Base-by-base conservation (phyloP, 2,888 invertebrate species). In the Ernsta delagoae region DNA sequence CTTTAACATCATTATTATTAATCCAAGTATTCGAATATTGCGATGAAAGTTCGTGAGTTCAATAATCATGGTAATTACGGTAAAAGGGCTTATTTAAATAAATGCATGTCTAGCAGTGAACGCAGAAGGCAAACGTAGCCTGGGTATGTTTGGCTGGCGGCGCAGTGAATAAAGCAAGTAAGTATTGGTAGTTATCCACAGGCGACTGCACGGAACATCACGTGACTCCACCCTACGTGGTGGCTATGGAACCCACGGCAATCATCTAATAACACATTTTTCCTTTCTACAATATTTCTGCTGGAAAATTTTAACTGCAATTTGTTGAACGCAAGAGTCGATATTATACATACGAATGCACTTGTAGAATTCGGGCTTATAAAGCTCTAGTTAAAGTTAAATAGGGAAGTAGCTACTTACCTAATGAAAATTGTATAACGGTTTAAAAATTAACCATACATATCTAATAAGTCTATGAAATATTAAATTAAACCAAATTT, bases 131-230 rank as follows among this genome's bases (percentile, higher is more conserved):
- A 69, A 57, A 71, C 70, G 41, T 41, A 66, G 71, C 34, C 39
- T n/a, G 62, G 50, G 67, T 70, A 71, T 70, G 84, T 83, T 83
- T 85, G 77, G 73, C 84, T 81, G 82, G 83, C 76, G 82, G 57
- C n/a, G 79, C 77, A 82, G 83, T 60, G 61, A 70, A 72, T 71
- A 75, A 73, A 53, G 41, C 59, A 59, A 53, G 65, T 53, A 73
- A 50, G 65, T 53, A 73, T 86, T 85, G 85, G 84, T 84, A 84
- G 84, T 85, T 86, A 85, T 86, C 87, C 85, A 80, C 79, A 78
- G 72, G 77, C 75, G 76, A 81, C 79, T 76, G 82, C 88, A 88
- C 87, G 87, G 81, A 77, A 87, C 79, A 79, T 88, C 82, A 86
- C 86, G 87, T 88, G 88, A 87, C 86, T 75, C 76, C 76, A 77